A percentile compares a stretch with the other conserved stretches of the same genome.
phyloP scores from a whole-genome alignment of 2,113 vertebrate species.

The Ancistrus triradiatus region DNA sequence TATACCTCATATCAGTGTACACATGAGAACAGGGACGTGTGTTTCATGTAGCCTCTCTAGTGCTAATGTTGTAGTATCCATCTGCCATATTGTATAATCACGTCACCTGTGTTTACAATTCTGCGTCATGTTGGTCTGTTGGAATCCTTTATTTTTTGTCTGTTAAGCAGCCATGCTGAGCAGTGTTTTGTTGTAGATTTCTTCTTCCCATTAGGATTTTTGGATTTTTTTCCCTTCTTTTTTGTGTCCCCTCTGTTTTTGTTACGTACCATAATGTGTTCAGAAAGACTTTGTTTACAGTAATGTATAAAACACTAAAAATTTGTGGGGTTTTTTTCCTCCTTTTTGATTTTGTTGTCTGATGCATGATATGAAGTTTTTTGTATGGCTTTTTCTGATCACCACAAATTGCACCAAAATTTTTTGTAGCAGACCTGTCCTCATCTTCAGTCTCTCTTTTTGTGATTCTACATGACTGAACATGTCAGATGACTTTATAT shows the following conservation, averaged over 20 bases:
- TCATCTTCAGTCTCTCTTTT: slow-evolving; percentile 65
- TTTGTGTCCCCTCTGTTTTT: slow-evolving; percentile 67
- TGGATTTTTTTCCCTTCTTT: slow-evolving; percentile 45
- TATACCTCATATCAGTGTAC: slow-evolving; percentile 78
- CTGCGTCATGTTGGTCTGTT: slow-evolving; percentile 63
- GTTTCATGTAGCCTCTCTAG: slow-evolving; percentile 78
- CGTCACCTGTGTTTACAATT: slow-evolving; percentile 73
- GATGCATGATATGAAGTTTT: slow-evolving; percentile 74
- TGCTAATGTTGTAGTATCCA: slow-evolving; percentile 73
- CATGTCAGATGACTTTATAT: slow-evolving; percentile 75
- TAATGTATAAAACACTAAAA: slow-evolving; percentile 81
- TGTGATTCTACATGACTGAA: slow-evolving; percentile 71
- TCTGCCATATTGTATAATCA: slow-evolving; percentile 72
- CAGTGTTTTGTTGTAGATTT: slow-evolving; percentile 77
- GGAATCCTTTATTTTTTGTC: slow-evolving; percentile 58
- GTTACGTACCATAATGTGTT: slow-evolving; percentile 75
- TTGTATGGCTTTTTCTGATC: slow-evolving; percentile 67
- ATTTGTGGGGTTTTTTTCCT: slow-evolving; percentile 57
- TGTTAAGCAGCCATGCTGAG: slow-evolving; percentile 68
- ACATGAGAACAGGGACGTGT: slow-evolving; percentile 64
- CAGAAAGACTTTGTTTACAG: slow-evolving; percentile 80
- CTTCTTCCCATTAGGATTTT: slow-evolving; percentile 62
- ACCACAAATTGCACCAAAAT: slow-evolving; percentile 73
- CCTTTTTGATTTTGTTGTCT: slow-evolving; percentile 52
- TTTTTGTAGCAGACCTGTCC: slow-evolving; percentile 67